A percentile compares a stretch with the other conserved stretches of the same genome.
Conservation (phyloP, 1,140 invertebrate genomes). For the Zelostemma sp. region DNA sequence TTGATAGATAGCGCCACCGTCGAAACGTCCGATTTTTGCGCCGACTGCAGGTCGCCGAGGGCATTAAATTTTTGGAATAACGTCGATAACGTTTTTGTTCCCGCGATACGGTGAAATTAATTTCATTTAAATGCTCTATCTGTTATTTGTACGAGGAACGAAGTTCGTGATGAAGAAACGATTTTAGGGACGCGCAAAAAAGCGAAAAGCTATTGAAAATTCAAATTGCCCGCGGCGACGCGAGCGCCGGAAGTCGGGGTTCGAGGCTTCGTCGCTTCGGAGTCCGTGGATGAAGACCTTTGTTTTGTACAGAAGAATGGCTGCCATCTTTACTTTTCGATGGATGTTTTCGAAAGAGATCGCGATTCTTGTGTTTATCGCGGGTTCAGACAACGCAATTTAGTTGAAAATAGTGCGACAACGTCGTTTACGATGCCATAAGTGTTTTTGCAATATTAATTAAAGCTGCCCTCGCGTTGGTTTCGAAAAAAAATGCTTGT, state of each 20-base stretch:
- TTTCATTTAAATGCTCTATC: too few relatives aligned
- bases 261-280: conserved; percentile 61
- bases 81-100: too few relatives aligned
- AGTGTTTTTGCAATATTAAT: conserved; percentile 44
- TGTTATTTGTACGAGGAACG: neutral
- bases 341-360: conserved; percentile 66
- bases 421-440: conserved; percentile 56
- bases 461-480: conserved; percentile 57
- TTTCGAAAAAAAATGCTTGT: conserved; percentile 65
- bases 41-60: too few relatives aligned
- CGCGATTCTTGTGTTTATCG: conserved; percentile 60
- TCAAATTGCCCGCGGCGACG: conserved; percentile 46
- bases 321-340: conserved; percentile 70
- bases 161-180: too few relatives aligned
- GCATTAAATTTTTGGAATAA: too few relatives aligned
- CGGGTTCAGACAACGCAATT: conserved; percentile 61
- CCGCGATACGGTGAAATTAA: too few relatives aligned
- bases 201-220: neutral
- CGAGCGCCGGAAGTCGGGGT: conserved; percentile 58
- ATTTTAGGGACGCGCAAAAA: neutral
- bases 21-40: too few relatives aligned
- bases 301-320: conserved; percentile 70
- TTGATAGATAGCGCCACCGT: too few relatives aligned
- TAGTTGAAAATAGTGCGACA: conserved; percentile 37
- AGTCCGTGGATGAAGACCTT: conserved; percentile 69